Base-by-base conservation (phyloP, 2,888 invertebrate genomes). In the Phasia obesa region DNA sequence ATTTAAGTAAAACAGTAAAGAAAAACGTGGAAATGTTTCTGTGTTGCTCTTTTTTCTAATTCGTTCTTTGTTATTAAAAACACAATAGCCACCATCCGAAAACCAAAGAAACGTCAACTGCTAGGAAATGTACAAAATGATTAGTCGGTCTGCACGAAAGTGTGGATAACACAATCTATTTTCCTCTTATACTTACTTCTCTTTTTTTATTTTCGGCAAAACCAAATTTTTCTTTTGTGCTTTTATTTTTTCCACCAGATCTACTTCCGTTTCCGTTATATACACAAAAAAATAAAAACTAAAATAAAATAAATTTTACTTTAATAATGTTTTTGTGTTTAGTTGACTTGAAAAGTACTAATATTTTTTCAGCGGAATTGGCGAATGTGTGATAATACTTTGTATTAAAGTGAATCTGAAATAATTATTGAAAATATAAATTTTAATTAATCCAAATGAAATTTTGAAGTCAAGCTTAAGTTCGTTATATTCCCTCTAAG, bases 81-180 rank as follows among this genome's bases (percentile, higher is more conserved):
- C 15, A 76, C 83, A 76, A 83, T 67, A 67, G 67, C 75, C 67
- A 79, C 79, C 59, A 69, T 79, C 67, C 42, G 15, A 77, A 70
- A 79, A 83, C 79, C 79, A 67, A 71, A 83, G 47, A 51, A 83
- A 83, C 79, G 79, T 83, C 83, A 83, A 83, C 67, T 79, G 71
- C 70, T 71, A 83, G 75, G 79, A 83, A 79, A 83, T 79, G 83
- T 83, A 71, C 79, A 83, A 83, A 83, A 83, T 79, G 83, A 83
- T 83, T 83, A 83, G 83, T 83, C 79, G 75, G 83, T 83, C 83
- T 83, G 79, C 83, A 79, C 75, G 83, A 83, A 83, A 79, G 83
- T 83, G 83, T 83, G 75, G 83, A 83, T 83, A 79, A 79, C 71
- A 75, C 75, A 83, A 83, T 83, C 79, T 83, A 73, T 76, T 79